Percentiles rank a stretch among this genome's conserved stretches.
phyloP scores from a whole-genome alignment of 2,888 invertebrate species.

The Agonopterix arenella region DNA sequence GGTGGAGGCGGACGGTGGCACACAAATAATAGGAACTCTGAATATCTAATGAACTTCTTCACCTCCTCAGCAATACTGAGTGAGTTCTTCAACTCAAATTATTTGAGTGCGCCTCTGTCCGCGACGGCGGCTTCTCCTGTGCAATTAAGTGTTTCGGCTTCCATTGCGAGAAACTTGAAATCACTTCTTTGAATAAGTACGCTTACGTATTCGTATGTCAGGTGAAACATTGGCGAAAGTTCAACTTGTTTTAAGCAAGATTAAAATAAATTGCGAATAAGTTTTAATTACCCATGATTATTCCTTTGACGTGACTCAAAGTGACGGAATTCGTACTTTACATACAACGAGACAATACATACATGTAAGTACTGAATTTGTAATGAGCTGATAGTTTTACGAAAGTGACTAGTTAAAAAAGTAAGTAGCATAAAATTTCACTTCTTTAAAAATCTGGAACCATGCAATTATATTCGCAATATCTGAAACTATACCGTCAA shows the following conservation, averaged over 20 bases:
- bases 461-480: too few relatives aligned
- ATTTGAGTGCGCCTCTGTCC: slow-evolving; percentile 36
- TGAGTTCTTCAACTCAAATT: slow-evolving; percentile 39
- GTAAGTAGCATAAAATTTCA: too few relatives aligned
- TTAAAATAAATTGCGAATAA: too few relatives aligned
- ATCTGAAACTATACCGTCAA: too few relatives aligned
- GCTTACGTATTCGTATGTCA: slow-evolving; percentile 28
- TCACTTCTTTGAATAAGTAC: slow-evolving; percentile 35
- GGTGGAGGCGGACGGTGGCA: slow-evolving; percentile 19
- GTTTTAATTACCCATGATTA: slow-evolving; percentile 5
- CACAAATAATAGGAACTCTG: slow-evolving; percentile 43
- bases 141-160: slow-evolving; percentile 57
- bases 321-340: too few relatives aligned
- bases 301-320: too few relatives aligned
- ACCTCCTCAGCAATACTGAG: slow-evolving; percentile 28
- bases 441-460: too few relatives aligned
- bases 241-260: slow-evolving; percentile 4
- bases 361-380: too few relatives aligned
- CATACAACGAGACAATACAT: too few relatives aligned
- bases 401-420: too few relatives aligned
- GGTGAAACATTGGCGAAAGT: slow-evolving; percentile 11
- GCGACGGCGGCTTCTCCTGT: slow-evolving; percentile 29
- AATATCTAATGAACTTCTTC: slow-evolving; percentile 52
- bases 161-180: slow-evolving; percentile 48
- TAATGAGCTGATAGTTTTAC: too few relatives aligned